A percentile compares a stretch with the other conserved stretches of the same genome.
Evolutionary conservation across 2,888 invertebrate species (phyloP).

Genomic region (Lucinisca nassula): DNA sequence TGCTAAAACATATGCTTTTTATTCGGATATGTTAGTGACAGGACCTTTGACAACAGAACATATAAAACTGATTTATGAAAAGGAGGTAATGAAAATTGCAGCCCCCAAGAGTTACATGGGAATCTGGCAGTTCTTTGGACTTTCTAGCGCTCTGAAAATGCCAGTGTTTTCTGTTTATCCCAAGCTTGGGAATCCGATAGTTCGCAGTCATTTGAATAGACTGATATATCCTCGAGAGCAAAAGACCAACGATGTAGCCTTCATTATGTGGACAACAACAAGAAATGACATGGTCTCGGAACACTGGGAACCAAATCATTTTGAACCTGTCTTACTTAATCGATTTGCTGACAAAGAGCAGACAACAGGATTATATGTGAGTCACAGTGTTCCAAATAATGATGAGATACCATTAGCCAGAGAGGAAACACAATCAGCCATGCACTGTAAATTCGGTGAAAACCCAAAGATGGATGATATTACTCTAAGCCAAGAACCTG

Average conservation of each 20-base stretch:
- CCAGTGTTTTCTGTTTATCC: not conserved
- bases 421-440: not conserved
- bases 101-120: not conserved
- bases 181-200: not conserved
- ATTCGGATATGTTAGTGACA: not conserved
- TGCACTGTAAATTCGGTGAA: not conserved
- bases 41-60: not conserved
- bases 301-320: not conserved
- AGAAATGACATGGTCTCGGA: not conserved
- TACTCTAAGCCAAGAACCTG: not conserved
- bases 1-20: not conserved
- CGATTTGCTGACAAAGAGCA: not conserved
- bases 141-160: not conserved
- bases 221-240: not conserved
- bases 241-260: not conserved
- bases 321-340: not conserved
- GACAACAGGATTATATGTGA: not conserved
- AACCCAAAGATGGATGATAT: not conserved
- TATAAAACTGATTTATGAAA: not conserved
- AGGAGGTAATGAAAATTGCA: not conserved
- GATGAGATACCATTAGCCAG: not conserved
- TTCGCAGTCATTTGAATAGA: not conserved
- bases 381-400: not conserved
- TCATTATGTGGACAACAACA: constrained; percentile 1
- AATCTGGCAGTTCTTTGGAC: not conserved